Percentiles rank a stretch among this genome's conserved stretches.
Evolutionary conservation across 2,888 invertebrate genomes (phyloP).

Genomic region (Penaeus monodon): DNA sequence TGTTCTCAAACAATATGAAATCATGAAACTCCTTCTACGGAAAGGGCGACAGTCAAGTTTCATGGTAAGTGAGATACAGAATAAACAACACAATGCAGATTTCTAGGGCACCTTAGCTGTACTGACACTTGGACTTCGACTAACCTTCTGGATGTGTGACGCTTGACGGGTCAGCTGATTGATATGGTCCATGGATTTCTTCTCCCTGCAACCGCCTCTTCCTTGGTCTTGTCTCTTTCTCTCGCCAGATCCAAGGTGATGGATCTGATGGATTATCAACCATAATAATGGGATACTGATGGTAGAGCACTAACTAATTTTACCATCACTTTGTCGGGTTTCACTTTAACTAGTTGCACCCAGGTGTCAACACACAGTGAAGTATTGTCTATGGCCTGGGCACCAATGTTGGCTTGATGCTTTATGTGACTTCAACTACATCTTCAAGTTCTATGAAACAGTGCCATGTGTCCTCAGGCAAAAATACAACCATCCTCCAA

Average conservation of each 20-base stretch:
- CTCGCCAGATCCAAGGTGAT: slow-evolving; percentile 67
- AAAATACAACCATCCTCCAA: too few relatives aligned
- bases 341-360: too few relatives aligned
- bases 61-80: not conserved
- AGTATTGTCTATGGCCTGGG: too few relatives aligned
- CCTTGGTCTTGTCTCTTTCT: slow-evolving; percentile 68
- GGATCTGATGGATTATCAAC: not conserved
- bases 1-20: too few relatives aligned
- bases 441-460: too few relatives aligned
- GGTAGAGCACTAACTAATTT: not conserved
- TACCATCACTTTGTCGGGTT: too few relatives aligned
- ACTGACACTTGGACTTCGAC: not conserved
- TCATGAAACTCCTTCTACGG: too few relatives aligned
- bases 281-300: not conserved
- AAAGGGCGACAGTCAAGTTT: too few relatives aligned
- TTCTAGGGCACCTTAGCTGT: not conserved
- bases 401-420: too few relatives aligned
- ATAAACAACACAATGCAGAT: not conserved
- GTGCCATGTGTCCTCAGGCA: too few relatives aligned
- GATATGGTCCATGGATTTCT: slow-evolving; percentile 55
- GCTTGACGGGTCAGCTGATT: slow-evolving; percentile 66
- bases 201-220: slow-evolving; percentile 67
- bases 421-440: too few relatives aligned
- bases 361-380: too few relatives aligned
- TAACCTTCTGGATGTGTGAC: slow-evolving; percentile 64